These are phyloP conservation scores for Gonocerus acuteangulatus DNA, from an alignment of 2,888 invertebrate genomes.

Conservation along the genomic window DNA sequence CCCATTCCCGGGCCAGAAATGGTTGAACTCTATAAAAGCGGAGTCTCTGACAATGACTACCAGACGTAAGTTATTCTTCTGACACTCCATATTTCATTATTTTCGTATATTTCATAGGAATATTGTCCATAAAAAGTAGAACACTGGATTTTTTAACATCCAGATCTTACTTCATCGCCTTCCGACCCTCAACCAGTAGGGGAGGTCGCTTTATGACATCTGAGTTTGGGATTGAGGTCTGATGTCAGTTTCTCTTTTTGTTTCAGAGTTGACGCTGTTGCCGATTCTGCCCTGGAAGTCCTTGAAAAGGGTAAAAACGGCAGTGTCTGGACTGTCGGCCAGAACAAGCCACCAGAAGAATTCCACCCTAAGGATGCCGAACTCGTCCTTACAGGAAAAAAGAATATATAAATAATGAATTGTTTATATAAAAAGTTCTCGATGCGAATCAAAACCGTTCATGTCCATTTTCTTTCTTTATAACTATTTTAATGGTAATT, in stretches of 20 bases:
- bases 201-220: too few species aligned
- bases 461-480: too few species aligned
- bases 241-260: too few species aligned
- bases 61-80: slow-evolving; percentile 10
- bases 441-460: too few species aligned
- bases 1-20: slow-evolving; percentile 13
- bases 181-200: too few species aligned
- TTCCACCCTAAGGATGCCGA: slow-evolving; percentile 11
- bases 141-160: too few species aligned
- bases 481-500: too few species aligned
- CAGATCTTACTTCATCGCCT: too few species aligned
- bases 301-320: slow-evolving; percentile 7
- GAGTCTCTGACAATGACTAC: not conserved
- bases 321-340: slow-evolving; percentile 11
- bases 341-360: slow-evolving; percentile 13
- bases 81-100: not conserved
- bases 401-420: not conserved
- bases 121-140: too few species aligned
- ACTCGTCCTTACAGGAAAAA: not conserved
- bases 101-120: too few species aligned
- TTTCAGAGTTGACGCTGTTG: slow-evolving; percentile 15
- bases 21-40: slow-evolving; percentile 9
- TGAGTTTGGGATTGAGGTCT: too few species aligned
- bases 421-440: too few species aligned
- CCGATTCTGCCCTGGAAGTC: not conserved